Base-by-base conservation (phyloP, 2,888 invertebrate genomes). In the Ophion obscuratus region DNA sequence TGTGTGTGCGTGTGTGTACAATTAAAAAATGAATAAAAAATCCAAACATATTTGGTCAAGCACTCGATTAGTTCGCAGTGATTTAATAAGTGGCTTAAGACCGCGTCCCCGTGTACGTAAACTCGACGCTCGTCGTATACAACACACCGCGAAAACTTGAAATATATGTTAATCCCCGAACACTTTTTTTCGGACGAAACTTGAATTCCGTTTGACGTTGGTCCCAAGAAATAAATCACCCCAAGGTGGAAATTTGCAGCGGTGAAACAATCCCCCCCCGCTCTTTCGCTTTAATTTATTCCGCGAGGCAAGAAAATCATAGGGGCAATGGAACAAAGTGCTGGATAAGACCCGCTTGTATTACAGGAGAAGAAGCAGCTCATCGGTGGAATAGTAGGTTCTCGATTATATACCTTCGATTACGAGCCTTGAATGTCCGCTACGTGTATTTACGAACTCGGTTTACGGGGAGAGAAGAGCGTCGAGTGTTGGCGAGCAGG, bases 371-470 rank as follows among this genome's bases (percentile, higher is more conserved):
- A 47, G 47, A 27, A 57, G 17, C 27, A 71, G 17, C 71, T 27
- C 24, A 27, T 71, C 71, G 24, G 53, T 31, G 53, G 47, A 70
- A 70, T 70, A 47, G 17, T 71, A 53, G 14, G 11, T 27, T 40
- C 27, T 27, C 44, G 64, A 47, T 47, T 47, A 36, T 61, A 61
- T 61, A 64, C 62, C 64, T 64, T 75, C 64, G 75, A 75, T 75
- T 75, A 75, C 64, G 47, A 47, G 47, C 14, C 47, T 47, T 47
- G 14, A 47, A 47, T 47, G 47, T 67, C 24, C 40, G n/a, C 40
- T 40, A 40, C 40, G 66, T 67, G 66, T 40, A 57, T 78, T 24
- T 68, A 57, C 73, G 57, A 20, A 47, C 64, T 73, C 24, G 47
- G 14, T 47, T 47, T 47, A 47, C 11, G 14, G 47, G 47, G 47